Base-by-base conservation (phyloP, 2,797 vertebrate genomes). In the Babyrousa celebensis region DNA sequence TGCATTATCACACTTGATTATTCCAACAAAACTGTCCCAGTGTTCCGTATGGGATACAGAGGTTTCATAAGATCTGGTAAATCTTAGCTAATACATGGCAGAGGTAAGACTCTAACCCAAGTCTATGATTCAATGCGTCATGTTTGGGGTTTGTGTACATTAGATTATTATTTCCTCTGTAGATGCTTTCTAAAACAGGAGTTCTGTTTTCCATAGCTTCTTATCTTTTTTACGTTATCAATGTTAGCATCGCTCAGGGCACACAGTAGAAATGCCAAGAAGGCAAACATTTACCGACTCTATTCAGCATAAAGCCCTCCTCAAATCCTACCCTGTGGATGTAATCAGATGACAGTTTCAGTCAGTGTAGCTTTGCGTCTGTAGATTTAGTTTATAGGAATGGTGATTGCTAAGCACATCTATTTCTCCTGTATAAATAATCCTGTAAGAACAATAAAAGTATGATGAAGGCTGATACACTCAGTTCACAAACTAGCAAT, bases 401-500 rank as follows among this genome's bases (percentile, higher is more conserved):
- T 32, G 4, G 21, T 78, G 72, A 79, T 60, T 84, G 54, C 6
- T 8, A 85, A 40, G 48, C 23, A 89, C 20, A 83, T 74, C 29
- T 82, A 29, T 68, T 92, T 96, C 56, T 4, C 6, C 36, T 18
- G 5, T 25, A 17, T 71, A 91, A 92, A 95, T 80, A 84, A 93
- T 86, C 11, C 0, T 6, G 1, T n/a, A 72, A 52, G 96, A 78
- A 78, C 65, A 89, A 48, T 78, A 20, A 84, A 23, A 89, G 27
- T 48, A 87, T 84, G 4, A 78, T 71, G 8, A 92, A 87, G 84
- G 52, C 52, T 82, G 58, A 95, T 78, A 75, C 27, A 87, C 14
- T 84, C 68, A 82, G 89, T 84, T 94, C 79, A 87, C 17, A 92
- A 94, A n/a, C 54, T 85, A 94, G 60, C 68, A 96, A 87, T 62